phyloP scores from a whole-genome alignment of 53 echinoderm and acorn worm species.

The Arbacia lixula region DNA sequence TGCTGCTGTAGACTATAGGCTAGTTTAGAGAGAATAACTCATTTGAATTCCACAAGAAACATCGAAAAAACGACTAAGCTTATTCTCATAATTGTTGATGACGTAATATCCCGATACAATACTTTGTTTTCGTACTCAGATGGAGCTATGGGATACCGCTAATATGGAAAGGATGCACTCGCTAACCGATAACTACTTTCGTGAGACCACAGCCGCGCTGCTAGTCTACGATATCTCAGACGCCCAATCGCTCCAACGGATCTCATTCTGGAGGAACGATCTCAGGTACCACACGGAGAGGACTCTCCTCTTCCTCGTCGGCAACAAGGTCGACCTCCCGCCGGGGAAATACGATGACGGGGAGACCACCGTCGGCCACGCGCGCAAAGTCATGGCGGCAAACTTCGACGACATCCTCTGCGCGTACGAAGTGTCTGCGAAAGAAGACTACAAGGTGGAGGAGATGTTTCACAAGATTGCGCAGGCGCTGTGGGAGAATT shows the following conservation, averaged over 20 bases:
- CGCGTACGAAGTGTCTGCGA: conserved; percentile 82
- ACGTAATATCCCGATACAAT: too few species aligned
- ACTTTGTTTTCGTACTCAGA: too few species aligned
- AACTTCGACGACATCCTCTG: conserved; percentile 62
- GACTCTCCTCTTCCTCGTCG: conserved; percentile 72
- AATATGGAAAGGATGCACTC: conserved; percentile 95
- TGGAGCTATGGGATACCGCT: conserved; percentile 96
- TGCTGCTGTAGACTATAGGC: too few species aligned
- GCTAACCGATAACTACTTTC: conserved; percentile 86
- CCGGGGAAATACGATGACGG: conserved; percentile 65
- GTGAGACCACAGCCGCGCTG: conserved; percentile 80
- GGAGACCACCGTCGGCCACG: conserved; percentile 79
- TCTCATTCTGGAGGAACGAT: conserved; percentile 75
- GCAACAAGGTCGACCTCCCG: conserved; percentile 86
- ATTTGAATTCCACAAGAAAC: too few species aligned
- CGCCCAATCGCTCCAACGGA: conserved; percentile 68
- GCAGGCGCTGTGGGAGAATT: conserved; percentile 75
- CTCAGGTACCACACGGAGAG: conserved; percentile 63
- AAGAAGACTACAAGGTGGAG: conserved; percentile 80
- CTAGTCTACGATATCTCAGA: conserved; percentile 89
- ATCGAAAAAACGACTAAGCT: too few species aligned
- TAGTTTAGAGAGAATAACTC: too few species aligned
- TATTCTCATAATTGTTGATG: too few species aligned
- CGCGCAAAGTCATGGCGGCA: conserved; percentile 65
- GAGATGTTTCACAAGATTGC: conserved; percentile 84